A percentile compares a stretch with the other conserved stretches of the same genome.
phyloP scores from a whole-genome alignment of 2,113 vertebrate genomes.

The Sinocyclocheilus grahami region DNA sequence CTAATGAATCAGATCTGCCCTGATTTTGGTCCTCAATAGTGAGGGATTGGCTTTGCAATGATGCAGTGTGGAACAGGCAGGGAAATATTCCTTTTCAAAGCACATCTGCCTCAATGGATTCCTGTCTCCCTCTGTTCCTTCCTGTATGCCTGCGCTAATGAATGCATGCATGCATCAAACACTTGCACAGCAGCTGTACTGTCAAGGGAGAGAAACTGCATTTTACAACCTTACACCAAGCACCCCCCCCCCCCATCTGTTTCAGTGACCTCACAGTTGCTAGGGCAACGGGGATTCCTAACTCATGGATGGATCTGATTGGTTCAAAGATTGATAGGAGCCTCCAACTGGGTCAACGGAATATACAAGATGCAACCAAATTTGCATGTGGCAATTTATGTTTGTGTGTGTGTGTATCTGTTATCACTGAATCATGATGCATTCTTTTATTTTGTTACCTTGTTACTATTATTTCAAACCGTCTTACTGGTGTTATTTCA shows the following conservation, averaged over 20 bases:
- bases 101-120: conserved; percentile 16
- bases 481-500: neutral
- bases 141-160: conserved; percentile 33
- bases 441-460: neutral
- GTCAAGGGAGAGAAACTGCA: conserved; percentile 36
- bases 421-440: neutral
- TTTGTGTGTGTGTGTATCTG: neutral
- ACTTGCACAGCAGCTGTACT: conserved; percentile 41
- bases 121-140: conserved; percentile 3
- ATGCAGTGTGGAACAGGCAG: conserved; percentile 15
- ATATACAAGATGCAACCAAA: conserved; percentile 4
- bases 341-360: conserved; percentile 35
- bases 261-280: conserved; percentile 51
- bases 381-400: neutral
- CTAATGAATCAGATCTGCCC: neutral
- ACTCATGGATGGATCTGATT: conserved; percentile 36
- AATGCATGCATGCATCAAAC: conserved; percentile 41
- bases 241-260: neutral
- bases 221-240: conserved; percentile 15
- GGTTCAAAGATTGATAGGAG: neutral
- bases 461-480: neutral
- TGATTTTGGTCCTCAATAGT: neutral
- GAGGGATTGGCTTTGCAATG: conserved; percentile 2
- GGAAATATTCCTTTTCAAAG: conserved; percentile 13
- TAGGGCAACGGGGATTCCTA: conserved; percentile 50